Evolutionary conservation across 2,113 vertebrate species (phyloP), one percentile per base, ranked within the genome.

Genomic region (Numenius arquata): DNA sequence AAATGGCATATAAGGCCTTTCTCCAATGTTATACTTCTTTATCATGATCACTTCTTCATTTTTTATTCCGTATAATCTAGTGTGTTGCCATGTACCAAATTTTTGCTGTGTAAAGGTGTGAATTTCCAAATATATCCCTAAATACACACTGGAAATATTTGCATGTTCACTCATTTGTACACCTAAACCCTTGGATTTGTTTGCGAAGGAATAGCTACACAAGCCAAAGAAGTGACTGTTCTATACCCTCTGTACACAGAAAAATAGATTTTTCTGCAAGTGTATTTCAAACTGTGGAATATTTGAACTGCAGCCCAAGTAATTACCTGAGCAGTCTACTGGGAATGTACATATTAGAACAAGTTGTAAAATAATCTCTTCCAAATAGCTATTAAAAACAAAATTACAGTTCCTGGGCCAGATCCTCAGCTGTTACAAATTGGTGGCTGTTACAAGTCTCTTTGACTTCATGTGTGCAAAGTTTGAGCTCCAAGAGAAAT

Each of bases 331-430:
- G 62, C 58, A 96, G 86, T 85, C 95, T 95, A 91, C 74, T 73
- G 77, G 91, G 94, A 96, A 96, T 76, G 84, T 76, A 82, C 81
- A 66, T 79, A 95, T 73, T 97, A 96, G 73, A 96, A 92, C 80
- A 95, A 92, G 87, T 66, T 95, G 84, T 96, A 97, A 95, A 97
- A 96, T 88, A 96, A 93, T 93, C 80, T 95, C 89, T 92, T 97
- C 95, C 84, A 97, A 96, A 95, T 73, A 85, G 58, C 84, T 95
- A 91, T 94, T 96, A 95, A 95, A 95, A 95, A 73, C 66, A 93
- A 96, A 96, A 91, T 89, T 92, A 85, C 80, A 96, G 91, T 88
- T 89, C 87, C 53, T 80, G 86, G 93, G 71, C 92, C 89, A 96
- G 92, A 95, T 96, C 76, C 74, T 97, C 96, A 94, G 77, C 91